phyloP scores from a whole-genome alignment of 2,113 vertebrate species.

The Theristicus caerulescens region DNA sequence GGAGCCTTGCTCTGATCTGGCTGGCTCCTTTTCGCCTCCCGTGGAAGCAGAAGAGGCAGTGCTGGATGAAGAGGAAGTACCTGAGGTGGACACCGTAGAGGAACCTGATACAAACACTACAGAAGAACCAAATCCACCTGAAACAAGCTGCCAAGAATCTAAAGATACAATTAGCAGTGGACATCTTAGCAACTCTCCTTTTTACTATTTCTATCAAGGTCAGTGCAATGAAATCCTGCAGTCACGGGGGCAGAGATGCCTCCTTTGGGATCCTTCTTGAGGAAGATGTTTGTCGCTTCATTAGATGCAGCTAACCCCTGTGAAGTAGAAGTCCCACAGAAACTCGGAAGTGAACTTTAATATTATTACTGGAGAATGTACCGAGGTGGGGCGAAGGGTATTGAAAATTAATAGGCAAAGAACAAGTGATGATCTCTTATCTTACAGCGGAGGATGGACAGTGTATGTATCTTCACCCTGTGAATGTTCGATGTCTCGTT shows the following conservation, averaged over 20 bases:
- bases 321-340: neutral
- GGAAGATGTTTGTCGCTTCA: neutral
- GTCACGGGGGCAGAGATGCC: neutral
- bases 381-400: neutral
- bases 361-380: neutral
- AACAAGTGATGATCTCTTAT: neutral
- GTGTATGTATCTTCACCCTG: slow-evolving; percentile 95
- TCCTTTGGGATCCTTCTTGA: neutral
- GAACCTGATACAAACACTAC: slow-evolving; percentile 13
- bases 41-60: slow-evolving; percentile 65
- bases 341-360: neutral
- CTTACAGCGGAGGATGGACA: slow-evolving; percentile 92
- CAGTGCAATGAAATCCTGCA: neutral
- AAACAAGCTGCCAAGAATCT: slow-evolving; percentile 57
- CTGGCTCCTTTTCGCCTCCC: slow-evolving; percentile 14
- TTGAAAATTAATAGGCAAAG: neutral
- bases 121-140: slow-evolving; percentile 49
- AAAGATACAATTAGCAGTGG: slow-evolving; percentile 41
- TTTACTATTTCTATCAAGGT: slow-evolving; percentile 99
- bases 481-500: slow-evolving; percentile 93
- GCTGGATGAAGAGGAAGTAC: slow-evolving; percentile 61
- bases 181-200: slow-evolving; percentile 79
- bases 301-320: neutral
- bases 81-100: slow-evolving; percentile 55
- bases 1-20: slow-evolving; percentile 59